Evolutionary conservation across 2,888 invertebrate genomes (phyloP), one percentile per base, ranked within the genome.

Genomic region (Mesorhabditis spiculigera): DNA sequence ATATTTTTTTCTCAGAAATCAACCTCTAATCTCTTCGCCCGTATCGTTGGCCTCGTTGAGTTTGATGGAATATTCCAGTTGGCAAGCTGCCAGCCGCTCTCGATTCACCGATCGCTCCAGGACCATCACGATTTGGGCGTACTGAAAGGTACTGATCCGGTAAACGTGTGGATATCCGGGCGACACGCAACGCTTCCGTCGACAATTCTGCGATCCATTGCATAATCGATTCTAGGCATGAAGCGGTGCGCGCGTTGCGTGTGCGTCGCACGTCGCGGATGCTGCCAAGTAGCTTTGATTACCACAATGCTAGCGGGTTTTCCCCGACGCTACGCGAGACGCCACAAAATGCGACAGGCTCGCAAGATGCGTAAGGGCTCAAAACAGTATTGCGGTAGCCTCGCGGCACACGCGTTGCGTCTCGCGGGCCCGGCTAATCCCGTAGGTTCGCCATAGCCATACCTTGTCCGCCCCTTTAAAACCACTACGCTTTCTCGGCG

Each of bases 111-210:
- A 94, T 50, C 96, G 89, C 87, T 98, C 98, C 81, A 98, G 86
- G 0, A 95, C 93, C 42, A 98, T 94, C 4, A 98, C 95, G 78
- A 97, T 96, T 89, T 97, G 96, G 0, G 97, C 97, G 94, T 97
- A 98, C 93, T 95, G 78, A 64, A 72, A 41, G 43, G 58, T 28
- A 28, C 28, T 28, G 28, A 28, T 28, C 28, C 28, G 28, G 28
- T 28, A 28, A 28, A 28, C 28, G 28, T 28, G 28, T 28, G 28
- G 28, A 28, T 28, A 28, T 28, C 28, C 28, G 28, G 28, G 28
- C 28, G 28, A 28, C 28, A 28, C 28, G 28, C 28, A 28, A 28
- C 28, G 28, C 3, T 28, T 28, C 28, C 28, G 28, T 28, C 28
- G 28, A 28, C 28, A 28, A 28, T 28, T 28, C 28, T 28, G 28